Evolutionary conservation across 2,888 invertebrate species (phyloP).

Genomic region (Cylloceria caligata): DNA sequence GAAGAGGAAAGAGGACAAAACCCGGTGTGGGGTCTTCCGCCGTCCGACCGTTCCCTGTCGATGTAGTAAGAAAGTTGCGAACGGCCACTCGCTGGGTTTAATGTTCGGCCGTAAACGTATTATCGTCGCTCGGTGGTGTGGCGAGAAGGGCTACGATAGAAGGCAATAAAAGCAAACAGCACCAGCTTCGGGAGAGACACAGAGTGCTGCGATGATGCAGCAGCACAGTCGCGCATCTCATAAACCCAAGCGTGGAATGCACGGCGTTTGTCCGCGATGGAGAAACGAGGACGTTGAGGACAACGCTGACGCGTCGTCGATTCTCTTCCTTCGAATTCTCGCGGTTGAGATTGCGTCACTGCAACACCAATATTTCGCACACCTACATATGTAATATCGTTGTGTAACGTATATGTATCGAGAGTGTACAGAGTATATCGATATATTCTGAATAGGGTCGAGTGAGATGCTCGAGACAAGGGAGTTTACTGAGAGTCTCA

Average conservation of each 20-base stretch:
- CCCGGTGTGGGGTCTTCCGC: conserved; percentile 14
- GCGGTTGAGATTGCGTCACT: conserved; percentile 56
- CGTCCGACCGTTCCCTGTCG: conserved; percentile 17
- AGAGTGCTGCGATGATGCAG: conserved; percentile 22
- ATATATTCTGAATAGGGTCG: conserved; percentile 51
- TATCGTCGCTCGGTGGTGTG: conserved; percentile 31
- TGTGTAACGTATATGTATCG: not conserved
- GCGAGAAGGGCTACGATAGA: conserved; percentile 43
- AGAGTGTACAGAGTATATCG: conserved; percentile 29
- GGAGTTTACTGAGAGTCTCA: conserved; percentile 29
- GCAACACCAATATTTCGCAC: conserved; percentile 15
- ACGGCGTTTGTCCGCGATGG: conserved; percentile 40
- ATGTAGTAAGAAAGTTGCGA: conserved; percentile 46
- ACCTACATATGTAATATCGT: not conserved
- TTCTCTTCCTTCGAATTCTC: conserved; percentile 53
- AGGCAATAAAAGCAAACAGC: conserved; percentile 51
- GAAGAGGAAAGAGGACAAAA: conserved; percentile 5
- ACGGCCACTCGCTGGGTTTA: conserved; percentile 48
- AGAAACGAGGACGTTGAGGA: conserved; percentile 13
- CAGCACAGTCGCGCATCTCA: conserved; percentile 22
- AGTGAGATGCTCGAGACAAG: conserved; percentile 46
- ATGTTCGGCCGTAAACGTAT: conserved; percentile 57
- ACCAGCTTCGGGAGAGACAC: conserved; percentile 1
- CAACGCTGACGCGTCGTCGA: conserved; percentile 53
- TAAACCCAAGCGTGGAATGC: conserved; percentile 55